Percentiles rank a stretch among this genome's conserved stretches.
Evolutionary conservation across 2,888 invertebrate genomes (phyloP).

Genomic region (Plebejus melissa): DNA sequence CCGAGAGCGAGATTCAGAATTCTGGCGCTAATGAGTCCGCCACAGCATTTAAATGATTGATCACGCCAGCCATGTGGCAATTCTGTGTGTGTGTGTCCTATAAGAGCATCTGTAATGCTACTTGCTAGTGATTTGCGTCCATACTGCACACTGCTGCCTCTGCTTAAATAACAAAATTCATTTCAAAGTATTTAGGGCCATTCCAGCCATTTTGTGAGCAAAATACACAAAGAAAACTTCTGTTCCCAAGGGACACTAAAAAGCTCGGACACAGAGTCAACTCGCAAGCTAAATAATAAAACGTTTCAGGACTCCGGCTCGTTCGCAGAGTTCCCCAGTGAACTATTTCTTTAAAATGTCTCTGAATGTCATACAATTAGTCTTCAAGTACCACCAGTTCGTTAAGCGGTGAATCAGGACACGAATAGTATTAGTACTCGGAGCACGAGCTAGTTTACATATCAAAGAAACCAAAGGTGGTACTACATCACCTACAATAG

Average conservation of each 20-base stretch:
- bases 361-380: constrained; percentile 6
- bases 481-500: constrained; percentile 14
- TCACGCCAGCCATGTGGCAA: no score
- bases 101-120: no score
- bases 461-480: constrained; percentile 22
- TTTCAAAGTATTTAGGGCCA: neutral
- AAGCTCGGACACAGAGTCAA: neutral
- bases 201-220: neutral
- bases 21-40: no score
- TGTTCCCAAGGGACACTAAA: neutral
- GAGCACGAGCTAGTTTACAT: constrained; percentile 23
- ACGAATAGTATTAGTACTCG: constrained; percentile 20
- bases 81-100: no score
- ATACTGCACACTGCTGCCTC: neutral
- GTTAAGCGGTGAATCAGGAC: constrained; percentile 18
- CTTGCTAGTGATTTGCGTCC: no score
- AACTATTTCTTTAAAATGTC: constrained; percentile 7
- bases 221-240: neutral
- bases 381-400: neutral
- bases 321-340: neutral
- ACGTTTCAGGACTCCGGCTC: neutral
- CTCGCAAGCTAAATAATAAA: constrained; percentile 2
- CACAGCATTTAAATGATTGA: no score
- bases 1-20: no score
- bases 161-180: neutral